Evolutionary conservation across 2,888 invertebrate species (phyloP).

Genomic region (Agrotis ipsilon): DNA sequence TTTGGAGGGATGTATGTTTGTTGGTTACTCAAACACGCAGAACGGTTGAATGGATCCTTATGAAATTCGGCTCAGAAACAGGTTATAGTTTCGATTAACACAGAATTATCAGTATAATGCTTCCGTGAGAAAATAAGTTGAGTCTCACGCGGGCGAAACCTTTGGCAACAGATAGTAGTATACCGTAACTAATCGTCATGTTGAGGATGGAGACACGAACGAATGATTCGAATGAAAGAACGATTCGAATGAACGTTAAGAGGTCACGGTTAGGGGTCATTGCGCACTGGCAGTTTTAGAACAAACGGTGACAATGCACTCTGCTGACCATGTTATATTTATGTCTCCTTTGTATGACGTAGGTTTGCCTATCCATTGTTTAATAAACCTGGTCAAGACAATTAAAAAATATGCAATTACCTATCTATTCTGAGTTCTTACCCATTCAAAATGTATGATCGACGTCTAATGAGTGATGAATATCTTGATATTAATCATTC

Average conservation of each 20-base stretch:
- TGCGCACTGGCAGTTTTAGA: constrained; percentile 18
- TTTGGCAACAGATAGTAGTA: no score
- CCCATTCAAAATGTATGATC: not conserved
- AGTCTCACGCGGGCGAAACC: no score
- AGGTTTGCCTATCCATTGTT: not conserved
- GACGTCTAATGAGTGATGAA: not conserved
- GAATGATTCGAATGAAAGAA: not conserved
- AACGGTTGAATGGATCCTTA: no score
- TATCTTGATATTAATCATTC: no score
- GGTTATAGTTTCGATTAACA: no score
- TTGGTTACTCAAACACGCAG: no score
- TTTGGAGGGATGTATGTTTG: no score
- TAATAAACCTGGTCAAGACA: not conserved
- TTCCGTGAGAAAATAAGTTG: no score
- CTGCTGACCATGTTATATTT: constrained; percentile 19
- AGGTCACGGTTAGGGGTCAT: constrained; percentile 46
- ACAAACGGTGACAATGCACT: constrained; percentile 23
- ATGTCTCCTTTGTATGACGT: constrained; percentile 15
- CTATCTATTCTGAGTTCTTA: no score
- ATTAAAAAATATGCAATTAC: not conserved
- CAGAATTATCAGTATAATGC: no score
- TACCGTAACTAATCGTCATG: not conserved
- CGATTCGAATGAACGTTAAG: constrained; percentile 2
- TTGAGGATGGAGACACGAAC: not conserved
- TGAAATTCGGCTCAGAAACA: no score